Evolutionary conservation across 1,140 invertebrate genomes (phyloP), one percentile per base, ranked within the genome.

Genomic region (Sitobion miscanthi): DNA sequence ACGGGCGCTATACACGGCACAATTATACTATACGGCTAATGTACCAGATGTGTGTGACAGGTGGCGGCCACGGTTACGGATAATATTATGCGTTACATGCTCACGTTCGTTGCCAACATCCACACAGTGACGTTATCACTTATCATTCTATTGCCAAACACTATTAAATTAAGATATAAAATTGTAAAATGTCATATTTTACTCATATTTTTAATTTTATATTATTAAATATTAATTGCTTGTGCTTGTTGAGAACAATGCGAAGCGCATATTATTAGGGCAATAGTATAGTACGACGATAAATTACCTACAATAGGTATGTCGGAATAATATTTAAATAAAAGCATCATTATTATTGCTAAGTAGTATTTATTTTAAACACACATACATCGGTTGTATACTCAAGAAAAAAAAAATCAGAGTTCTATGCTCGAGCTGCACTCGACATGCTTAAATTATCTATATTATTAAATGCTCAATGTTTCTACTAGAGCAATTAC

Each of bases 401-500:
- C 47, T 9, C 20, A 23, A 89, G n/a, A 87, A 30, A n/a, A 35
- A 54, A 7, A 30, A 42, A 1, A 54, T 1, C 20, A 54, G 52
- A 62, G 20, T 42, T 42, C 21, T 90, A 57, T 20, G 30, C 21
- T 35, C 2, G 20, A 38, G 21, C 23, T 8, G 52, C 38, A 85
- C 83, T 85, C 21, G 35, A 35, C 7, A 8, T 49, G 20, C 82
- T 77, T 35, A 17, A 6, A 35, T 17, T 77, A 77, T 17, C n/a
- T 77, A 77, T n/a, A 77, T 45, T 90, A 62, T 25, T 25, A 85
- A 82, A 92, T 92, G 23, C 69, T 83, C 38, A 93, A 83, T 0
- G 82, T 86, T 93, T 93, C 91, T 14, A 93, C 82, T 17, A 52
- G 54, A 57, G 82, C 23, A 38, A 93, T 93, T 8, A 93, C 82